Base-by-base conservation (phyloP, 2,113 vertebrate species). In the Lontra canadensis region DNA sequence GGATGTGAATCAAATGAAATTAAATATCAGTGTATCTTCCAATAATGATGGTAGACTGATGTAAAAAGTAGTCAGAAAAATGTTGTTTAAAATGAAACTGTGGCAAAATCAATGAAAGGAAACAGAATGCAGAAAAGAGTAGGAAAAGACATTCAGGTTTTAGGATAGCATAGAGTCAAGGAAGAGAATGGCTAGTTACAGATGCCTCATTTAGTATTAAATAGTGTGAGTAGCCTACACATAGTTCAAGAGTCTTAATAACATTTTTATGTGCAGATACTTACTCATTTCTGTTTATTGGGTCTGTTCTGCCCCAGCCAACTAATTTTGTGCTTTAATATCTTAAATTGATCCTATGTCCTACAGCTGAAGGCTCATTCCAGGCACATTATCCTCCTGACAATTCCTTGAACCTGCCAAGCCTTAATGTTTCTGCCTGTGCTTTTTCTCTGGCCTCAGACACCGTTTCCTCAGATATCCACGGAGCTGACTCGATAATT, bases 1-100 rank as follows among this genome's bases (percentile, higher is more conserved):
- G 18, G 3, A 2, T 26, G 55, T 82, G 49, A 86, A 92, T 87
- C 20, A 94, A 78, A 82, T 65, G 26, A 94, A 79, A 87, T 97
- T 80, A 85, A 76, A 65, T 73, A 17, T 73, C 71, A 86, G 34
- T 85, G 3, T 71, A 47, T 26, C 10, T 88, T 93, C 23, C 67
- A 67, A 69, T 88, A 78, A 87, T 76, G n/a, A 61, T 65, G 83
- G 47, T 61, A 61, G n/a, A 74, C 4, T 84, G 49, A 83, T 47
- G 13, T 88, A 14, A 90, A 88, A 25, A 80, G 12, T 67, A 69
- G 31, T 49, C 23, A 88, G 55, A 88, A 39, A 84, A 55, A 93
- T 83, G 26, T 21, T 88, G 25, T 82, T 61, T 67, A 57, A 59
- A 86, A 78, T 25, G 23, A 96, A 85, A 63, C 36, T 95, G 20